These are phyloP conservation scores for Thomomys bottae DNA, from an alignment of 2,113 vertebrate species.

Conservation along the genomic window DNA sequence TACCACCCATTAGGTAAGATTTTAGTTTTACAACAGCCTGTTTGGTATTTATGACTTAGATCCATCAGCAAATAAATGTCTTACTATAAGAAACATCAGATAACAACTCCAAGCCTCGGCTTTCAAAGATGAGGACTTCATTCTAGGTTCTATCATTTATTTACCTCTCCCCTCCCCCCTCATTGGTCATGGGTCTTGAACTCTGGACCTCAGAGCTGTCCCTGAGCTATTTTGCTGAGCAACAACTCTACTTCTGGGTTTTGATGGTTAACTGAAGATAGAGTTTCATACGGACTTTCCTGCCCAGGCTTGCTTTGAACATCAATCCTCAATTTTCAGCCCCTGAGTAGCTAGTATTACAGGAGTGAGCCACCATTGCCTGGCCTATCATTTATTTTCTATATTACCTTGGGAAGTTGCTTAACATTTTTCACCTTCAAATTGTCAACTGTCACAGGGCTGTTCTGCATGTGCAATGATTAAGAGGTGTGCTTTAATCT, in stretches of 20 bases:
- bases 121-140: neutral
- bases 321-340: too few relatives aligned
- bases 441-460: neutral
- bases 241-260: too few relatives aligned
- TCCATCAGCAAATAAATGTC: neutral
- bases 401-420: neutral
- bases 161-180: too few relatives aligned
- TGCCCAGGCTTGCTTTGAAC: too few relatives aligned
- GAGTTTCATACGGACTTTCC: too few relatives aligned
- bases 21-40: slow-evolving; percentile 1
- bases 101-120: neutral
- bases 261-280: too few relatives aligned
- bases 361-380: too few relatives aligned
- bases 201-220: too few relatives aligned
- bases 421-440: neutral
- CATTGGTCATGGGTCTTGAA: too few relatives aligned
- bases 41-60: neutral
- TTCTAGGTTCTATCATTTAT: neutral
- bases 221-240: too few relatives aligned
- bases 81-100: neutral
- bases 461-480: neutral
- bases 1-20: neutral
- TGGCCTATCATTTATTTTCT: neutral
- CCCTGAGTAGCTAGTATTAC: too few relatives aligned
- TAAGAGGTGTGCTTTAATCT: neutral